Evolutionary conservation across 2,113 vertebrate species (phyloP), one percentile per base, ranked within the genome.

Genomic region (Fulica atra): DNA sequence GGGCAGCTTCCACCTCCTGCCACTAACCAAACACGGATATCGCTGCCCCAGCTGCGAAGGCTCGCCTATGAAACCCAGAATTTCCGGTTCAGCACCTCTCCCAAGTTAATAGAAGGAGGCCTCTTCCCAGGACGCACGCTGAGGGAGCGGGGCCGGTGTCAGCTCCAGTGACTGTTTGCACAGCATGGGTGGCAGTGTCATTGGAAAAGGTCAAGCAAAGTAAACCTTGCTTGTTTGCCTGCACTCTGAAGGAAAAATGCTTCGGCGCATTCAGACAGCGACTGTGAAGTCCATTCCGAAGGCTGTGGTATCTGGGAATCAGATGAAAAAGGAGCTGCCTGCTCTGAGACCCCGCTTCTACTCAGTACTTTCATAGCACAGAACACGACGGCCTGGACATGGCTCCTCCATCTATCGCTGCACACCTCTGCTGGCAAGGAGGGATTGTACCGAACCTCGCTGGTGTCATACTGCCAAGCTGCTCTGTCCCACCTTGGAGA

Each of bases 151-250:
- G 91, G 91, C 76, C 48, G 61, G 73, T 95, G 82, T 65, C 70
- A 94, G 84, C 74, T 36, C 36, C 36, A 26, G 87, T 0, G 10
- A 56, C 6, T 86, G 88, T 97, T 97, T 95, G 93, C 96, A 86
- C 44, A 94, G 46, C 63, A 92, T 48, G 97, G 97, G 97, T 93
- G 95, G 94, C 95, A 96, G 92, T 96, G 97, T 95, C 60, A 81
- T 89, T 68, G 36, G 81, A 89, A 97, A 97, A 98, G 97, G 98
- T 98, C 95, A 69, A 86, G 96, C 93, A 97, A 98, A 98, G 97
- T 93, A 97, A 98, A 97, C 96, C 63, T 91, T 69, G 4, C 85
- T 96, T 97, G 94, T 96, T 97, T 98, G 92, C 69, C 88, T 77
- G 90, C n/a, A 46, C 91, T 81, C 83, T 86, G 95, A 97, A 96